Evolutionary conservation across 35 echinoderm and acorn worm genomes (phyloP), one percentile per base, ranked within the genome.

Genomic region (Holothuria glaberrima): DNA sequence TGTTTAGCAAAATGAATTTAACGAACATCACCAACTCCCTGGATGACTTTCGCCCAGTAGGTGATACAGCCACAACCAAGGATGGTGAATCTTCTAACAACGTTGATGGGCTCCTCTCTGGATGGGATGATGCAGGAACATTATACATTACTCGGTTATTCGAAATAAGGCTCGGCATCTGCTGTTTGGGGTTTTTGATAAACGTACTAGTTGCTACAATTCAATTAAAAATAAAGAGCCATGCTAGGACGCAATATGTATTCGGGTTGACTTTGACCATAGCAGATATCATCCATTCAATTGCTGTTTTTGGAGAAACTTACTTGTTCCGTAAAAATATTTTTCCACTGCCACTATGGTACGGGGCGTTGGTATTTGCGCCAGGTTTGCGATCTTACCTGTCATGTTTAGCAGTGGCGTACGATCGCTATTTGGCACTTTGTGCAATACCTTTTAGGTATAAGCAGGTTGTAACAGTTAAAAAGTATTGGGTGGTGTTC

Each of bases 401-500:
- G 17, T 75, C 71, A n/a, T 44, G 41, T 38, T 38, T 75, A 75
- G 71, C 31, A 41, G 71, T 75, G 9, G 71, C 71, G 1, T 31
- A 44, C 13, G 71, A 75, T 38, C 71, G 71, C 5, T 75, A 75
- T 38, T 17, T 75, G 14, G 71, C 71, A 21, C 34, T 75, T 21
- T 75, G 71, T 44, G 71, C 71, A 45, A 75, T 75, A 6, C 71
- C 71, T 6, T 41, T 75, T 2, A 75, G 41, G 34, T 75, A 75
- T n/a, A 75, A 75, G 19, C 22, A 41, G 33, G 34, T 75, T 75
- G 34, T 75, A 12, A 75, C 71, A 5, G 29, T 75, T 38, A 41
- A 19, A 3, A 75, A 45, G 44, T 75, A 75, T 21, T 54, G 50
- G 50, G 12, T 17, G 13, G 12, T 14, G 1, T 54, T 17, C 12